Evolutionary conservation across 2,888 invertebrate genomes (phyloP).

Genomic region (Drosophila atripex): DNA sequence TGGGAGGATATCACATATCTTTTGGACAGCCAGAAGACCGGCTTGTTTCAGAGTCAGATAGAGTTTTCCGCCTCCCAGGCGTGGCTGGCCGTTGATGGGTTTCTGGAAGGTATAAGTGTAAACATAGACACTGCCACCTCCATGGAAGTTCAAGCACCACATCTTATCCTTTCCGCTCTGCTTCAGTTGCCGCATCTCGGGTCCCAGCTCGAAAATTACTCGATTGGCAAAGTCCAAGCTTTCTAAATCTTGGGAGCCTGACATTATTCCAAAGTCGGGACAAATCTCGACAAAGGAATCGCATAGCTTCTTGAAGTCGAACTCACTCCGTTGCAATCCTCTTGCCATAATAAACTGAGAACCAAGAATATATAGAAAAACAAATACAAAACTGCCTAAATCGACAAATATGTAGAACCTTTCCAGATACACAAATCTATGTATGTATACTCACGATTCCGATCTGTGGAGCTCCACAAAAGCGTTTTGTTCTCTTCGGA

Average conservation of each 20-base stretch:
- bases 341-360: slow-evolving; percentile 15
- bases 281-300: slow-evolving; percentile 47
- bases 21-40: slow-evolving; percentile 51
- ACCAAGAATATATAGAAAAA: neutral
- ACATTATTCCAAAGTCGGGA: slow-evolving; percentile 47
- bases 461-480: neutral
- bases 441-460: neutral
- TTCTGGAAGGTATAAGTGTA: slow-evolving; percentile 50
- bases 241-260: slow-evolving; percentile 10
- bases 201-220: slow-evolving; percentile 53
- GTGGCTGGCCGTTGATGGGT: slow-evolving; percentile 52
- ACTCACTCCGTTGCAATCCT: neutral
- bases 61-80: slow-evolving; percentile 46
- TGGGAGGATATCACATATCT: slow-evolving; percentile 40
- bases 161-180: slow-evolving; percentile 44
- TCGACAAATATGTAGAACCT: too few relatives aligned
- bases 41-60: slow-evolving; percentile 62
- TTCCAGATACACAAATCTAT: neutral
- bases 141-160: slow-evolving; percentile 55
- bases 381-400: neutral
- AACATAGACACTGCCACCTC: slow-evolving; percentile 35
- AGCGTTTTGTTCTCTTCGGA: neutral
- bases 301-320: slow-evolving; percentile 28
- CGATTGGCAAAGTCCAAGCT: slow-evolving; percentile 60
- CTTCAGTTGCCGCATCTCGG: slow-evolving; percentile 54